A percentile compares a stretch with the other conserved stretches of the same genome.
Evolutionary conservation across 2,888 invertebrate genomes (phyloP).

Genomic region (Steinernema scapterisci): DNA sequence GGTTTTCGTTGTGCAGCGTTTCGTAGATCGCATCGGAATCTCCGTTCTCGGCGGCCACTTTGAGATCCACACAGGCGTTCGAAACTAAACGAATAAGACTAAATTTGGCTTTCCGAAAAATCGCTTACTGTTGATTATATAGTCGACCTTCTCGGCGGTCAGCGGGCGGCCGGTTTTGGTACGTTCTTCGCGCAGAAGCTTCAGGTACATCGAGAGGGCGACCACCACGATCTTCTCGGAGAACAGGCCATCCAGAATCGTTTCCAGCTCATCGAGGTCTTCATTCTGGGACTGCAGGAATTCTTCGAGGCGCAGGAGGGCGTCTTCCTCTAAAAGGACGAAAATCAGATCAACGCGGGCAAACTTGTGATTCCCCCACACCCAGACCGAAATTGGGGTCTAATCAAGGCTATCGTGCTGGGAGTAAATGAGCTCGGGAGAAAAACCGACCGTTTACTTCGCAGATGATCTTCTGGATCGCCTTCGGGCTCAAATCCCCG

Average conservation of each 20-base stretch:
- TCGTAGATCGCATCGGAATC: constrained; percentile 50
- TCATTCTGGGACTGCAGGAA: background rate
- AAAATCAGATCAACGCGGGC: no score
- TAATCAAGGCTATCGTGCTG: constrained; percentile 42
- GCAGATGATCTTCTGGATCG: constrained; percentile 31
- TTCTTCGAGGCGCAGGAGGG: constrained; percentile 27
- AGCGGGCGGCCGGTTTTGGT: constrained; percentile 36
- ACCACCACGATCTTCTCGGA: constrained; percentile 35
- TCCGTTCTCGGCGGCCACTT: constrained; percentile 53
- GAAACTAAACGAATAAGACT: constrained; percentile 39
- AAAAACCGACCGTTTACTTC: constrained; percentile 41
- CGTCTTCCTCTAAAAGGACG: constrained; percentile 32
- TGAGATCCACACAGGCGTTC: constrained; percentile 53
- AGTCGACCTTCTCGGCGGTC: constrained; percentile 44
- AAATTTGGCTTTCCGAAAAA: background rate
- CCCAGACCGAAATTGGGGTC: constrained; percentile 5
- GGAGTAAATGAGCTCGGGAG: constrained; percentile 33
- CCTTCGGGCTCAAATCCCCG: background rate
- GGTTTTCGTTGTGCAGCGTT: constrained; percentile 46
- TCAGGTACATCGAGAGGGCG: constrained; percentile 31
- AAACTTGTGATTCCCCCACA: no score
- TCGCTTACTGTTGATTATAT: constrained; percentile 41
- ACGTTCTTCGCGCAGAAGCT: constrained; percentile 27
- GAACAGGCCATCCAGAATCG: constrained; percentile 32
- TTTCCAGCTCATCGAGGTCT: constrained; percentile 16